Percentiles rank a stretch among this genome's conserved stretches.
These are phyloP conservation scores for Ectemnius continuus DNA, from an alignment of 2,888 invertebrate species.

Conservation along the genomic window DNA sequence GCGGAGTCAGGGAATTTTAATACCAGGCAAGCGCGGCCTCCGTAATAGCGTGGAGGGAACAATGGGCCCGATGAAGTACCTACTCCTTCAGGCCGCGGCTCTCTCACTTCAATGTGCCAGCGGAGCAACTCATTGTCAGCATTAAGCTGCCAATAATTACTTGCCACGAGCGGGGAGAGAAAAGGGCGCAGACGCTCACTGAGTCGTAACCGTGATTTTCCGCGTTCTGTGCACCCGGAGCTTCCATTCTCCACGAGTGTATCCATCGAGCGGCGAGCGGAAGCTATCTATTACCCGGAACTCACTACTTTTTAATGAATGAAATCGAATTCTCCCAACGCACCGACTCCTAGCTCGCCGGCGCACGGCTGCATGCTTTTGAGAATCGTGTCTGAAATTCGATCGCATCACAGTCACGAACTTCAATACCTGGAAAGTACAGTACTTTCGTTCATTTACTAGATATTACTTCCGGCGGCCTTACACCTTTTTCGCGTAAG, in stretches of 20 bases:
- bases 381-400: too few species aligned
- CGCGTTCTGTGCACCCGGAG: conserved; percentile 22
- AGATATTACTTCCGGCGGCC: conserved; percentile 26
- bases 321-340: too few species aligned
- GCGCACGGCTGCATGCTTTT: too few species aligned
- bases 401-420: too few species aligned
- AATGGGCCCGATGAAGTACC: conserved; percentile 20
- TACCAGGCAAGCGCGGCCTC: too few species aligned
- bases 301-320: too few species aligned
- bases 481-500: not conserved
- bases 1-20: not conserved
- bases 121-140: conserved; percentile 37
- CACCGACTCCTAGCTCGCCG: too few species aligned
- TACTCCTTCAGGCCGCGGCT: conserved; percentile 9
- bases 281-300: too few species aligned
- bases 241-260: conserved; percentile 18
- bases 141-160: conserved; percentile 53
- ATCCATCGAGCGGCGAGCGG: not conserved
- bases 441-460: conserved; percentile 25
- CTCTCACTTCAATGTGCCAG: conserved; percentile 14
- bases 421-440: not conserved
- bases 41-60: conserved; percentile 20
- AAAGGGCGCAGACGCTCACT: conserved; percentile 30
- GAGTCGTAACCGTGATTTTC: conserved; percentile 17
- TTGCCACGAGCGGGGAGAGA: conserved; percentile 31